A percentile compares a stretch with the other conserved stretches of the same genome.
phyloP scores from a whole-genome alignment of 2,113 vertebrate species.

The Stomatorhinus ivindoensis region DNA sequence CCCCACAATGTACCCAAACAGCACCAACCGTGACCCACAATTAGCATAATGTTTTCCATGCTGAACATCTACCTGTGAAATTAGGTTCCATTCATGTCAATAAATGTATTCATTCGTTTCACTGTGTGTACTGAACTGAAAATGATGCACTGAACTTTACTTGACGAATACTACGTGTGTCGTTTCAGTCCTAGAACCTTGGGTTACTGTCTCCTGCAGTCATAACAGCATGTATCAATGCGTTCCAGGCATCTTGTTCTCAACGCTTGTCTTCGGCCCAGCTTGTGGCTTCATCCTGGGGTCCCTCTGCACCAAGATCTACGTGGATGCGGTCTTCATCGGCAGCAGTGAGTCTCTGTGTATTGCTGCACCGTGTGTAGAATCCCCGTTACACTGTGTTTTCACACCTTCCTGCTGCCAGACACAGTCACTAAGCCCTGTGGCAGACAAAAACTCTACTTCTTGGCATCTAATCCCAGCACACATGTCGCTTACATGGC shows the following conservation, averaged over 20 bases:
- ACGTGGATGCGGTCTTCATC: slow-evolving; percentile 93
- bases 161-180: neutral
- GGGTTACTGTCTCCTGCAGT: neutral
- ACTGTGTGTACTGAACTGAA: neutral
- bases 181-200: neutral
- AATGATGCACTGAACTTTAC: neutral
- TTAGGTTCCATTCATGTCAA: neutral
- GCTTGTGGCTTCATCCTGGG: slow-evolving; percentile 98
- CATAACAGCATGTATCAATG: neutral
- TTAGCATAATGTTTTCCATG: neutral
- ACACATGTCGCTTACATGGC: neutral
- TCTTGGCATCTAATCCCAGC: neutral
- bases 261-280: slow-evolving; percentile 94
- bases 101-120: neutral
- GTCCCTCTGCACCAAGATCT: slow-evolving; percentile 96
- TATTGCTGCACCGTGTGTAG: neutral
- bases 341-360: slow-evolving; percentile 74
- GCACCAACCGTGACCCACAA: neutral
- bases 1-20: neutral
- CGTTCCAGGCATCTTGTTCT: slow-evolving; percentile 91
- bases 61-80: neutral
- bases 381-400: neutral
- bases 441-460: neutral
- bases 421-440: neutral
- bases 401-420: neutral